These are phyloP conservation scores for Cryptoblepharus egeriae DNA, from an alignment of 2,797 vertebrate genomes.

Conservation along the genomic window DNA sequence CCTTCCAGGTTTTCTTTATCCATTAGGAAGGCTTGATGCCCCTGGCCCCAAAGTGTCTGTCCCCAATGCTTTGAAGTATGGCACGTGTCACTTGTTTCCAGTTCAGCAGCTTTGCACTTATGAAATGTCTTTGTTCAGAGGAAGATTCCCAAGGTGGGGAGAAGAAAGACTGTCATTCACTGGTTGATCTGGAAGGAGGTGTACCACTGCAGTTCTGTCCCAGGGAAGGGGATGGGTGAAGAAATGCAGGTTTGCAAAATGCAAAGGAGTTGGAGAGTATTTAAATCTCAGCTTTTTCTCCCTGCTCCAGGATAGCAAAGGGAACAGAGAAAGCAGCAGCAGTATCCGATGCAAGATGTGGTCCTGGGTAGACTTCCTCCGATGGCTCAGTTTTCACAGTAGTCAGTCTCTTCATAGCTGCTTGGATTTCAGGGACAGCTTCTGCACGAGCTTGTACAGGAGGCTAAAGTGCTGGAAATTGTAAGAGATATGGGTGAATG, in stretches of 20 bases:
- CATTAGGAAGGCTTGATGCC: neutral
- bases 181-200: slow-evolving; percentile 23
- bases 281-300: slow-evolving; percentile 60
- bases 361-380: slow-evolving; percentile 4
- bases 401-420: slow-evolving; percentile 76
- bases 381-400: slow-evolving; percentile 34
- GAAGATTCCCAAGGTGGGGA: neutral
- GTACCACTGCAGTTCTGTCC: slow-evolving; percentile 39
- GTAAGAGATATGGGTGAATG: no score
- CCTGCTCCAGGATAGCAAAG: slow-evolving; percentile 23
- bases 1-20: slow-evolving; percentile 13
- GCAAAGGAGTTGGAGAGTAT: slow-evolving; percentile 41
- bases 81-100: neutral
- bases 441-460: slow-evolving; percentile 89
- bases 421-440: slow-evolving; percentile 90
- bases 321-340: slow-evolving; percentile 24
- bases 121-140: slow-evolving; percentile 38
- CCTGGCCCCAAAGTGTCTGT: slow-evolving; percentile 15
- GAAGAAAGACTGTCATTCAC: neutral
- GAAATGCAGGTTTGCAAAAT: slow-evolving; percentile 45
- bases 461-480: slow-evolving; percentile 88
- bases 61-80: slow-evolving; percentile 22
- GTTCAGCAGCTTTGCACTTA: slow-evolving; percentile 12
- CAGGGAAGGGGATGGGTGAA: slow-evolving; percentile 42
- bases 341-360: neutral